phyloP scores from a whole-genome alignment of 2,888 invertebrate genomes.

The Agrilus mali region DNA sequence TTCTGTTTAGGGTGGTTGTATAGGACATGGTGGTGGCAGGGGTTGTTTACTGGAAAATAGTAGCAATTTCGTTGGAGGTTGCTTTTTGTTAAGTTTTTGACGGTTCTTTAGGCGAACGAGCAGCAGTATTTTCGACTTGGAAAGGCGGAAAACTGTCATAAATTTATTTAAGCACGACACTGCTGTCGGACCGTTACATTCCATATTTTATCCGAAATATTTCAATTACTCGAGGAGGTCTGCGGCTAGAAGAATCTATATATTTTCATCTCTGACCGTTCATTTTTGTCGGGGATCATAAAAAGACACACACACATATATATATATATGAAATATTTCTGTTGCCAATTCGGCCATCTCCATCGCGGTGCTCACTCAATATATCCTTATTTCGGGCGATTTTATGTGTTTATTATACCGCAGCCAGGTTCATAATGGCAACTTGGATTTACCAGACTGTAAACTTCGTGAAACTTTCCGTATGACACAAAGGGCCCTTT shows the following conservation, averaged over 20 bases:
- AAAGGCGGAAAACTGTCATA: constrained; percentile 19
- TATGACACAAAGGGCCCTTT: constrained; percentile 17
- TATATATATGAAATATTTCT: constrained; percentile 34
- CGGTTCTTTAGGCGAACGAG: no score
- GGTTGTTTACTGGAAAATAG: no score
- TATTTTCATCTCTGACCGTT: constrained; percentile 28
- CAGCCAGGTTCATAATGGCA: constrained; percentile 34
- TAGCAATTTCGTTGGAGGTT: no score
- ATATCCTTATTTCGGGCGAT: constrained; percentile 38
- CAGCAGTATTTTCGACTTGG: no score
- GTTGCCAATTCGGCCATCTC: constrained; percentile 27
- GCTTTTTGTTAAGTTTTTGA: no score
- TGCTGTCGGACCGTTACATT: constrained; percentile 26
- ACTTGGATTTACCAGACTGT: constrained; percentile 31
- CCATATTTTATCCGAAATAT: constrained; percentile 31
- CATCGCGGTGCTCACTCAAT: constrained; percentile 33
- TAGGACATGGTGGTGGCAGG: no score
- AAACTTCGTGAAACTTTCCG: constrained; percentile 28
- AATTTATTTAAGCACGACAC: constrained; percentile 32
- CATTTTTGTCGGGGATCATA: constrained; percentile 27
- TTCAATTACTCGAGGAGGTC: constrained; percentile 31
- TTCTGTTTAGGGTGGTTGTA: no score
- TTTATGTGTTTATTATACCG: constrained; percentile 39
- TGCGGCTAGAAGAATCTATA: constrained; percentile 23
- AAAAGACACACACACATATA: constrained; percentile 19